Evolutionary conservation across 2,113 vertebrate genomes (phyloP).

Genomic region (Aptenodytes forsteri): DNA sequence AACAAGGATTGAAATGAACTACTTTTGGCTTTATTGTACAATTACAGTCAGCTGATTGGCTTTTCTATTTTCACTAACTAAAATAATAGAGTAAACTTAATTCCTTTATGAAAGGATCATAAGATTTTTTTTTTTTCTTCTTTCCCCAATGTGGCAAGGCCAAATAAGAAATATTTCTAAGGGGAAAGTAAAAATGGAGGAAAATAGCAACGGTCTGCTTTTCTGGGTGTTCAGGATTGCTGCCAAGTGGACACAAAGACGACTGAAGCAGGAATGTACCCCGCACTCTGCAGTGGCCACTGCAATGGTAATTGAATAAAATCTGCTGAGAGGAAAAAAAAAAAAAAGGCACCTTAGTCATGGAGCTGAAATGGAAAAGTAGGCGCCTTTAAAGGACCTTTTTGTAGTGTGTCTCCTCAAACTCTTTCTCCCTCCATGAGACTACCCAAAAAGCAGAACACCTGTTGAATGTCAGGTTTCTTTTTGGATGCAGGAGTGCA

Average conservation of each 20-base stretch:
- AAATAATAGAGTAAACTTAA: conserved; percentile 36
- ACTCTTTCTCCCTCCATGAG: neutral
- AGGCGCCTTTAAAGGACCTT: neutral
- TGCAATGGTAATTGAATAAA: conserved; percentile 23
- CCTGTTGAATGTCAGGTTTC: conserved; percentile 28
- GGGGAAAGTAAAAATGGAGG: neutral
- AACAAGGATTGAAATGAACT: conserved; percentile 47
- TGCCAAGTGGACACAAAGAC: neutral
- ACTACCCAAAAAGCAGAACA: neutral
- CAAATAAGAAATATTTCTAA: neutral
- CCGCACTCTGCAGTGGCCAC: neutral
- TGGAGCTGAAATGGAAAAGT: neutral
- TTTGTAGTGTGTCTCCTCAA: neutral
- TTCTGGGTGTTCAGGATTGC: neutral
- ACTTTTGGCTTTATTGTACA: conserved; percentile 44
- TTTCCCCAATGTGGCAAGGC: neutral
- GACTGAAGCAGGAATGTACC: neutral
- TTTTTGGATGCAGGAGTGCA: neutral
- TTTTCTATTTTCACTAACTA: conserved; percentile 35
- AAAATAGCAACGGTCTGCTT: neutral
- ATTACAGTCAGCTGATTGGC: conserved; percentile 29
- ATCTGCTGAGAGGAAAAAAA: neutral
- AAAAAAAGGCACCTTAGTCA: neutral
- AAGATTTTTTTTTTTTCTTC: neutral
- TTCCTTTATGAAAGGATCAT: conserved; percentile 18